phyloP scores from a whole-genome alignment of 2,888 invertebrate species.

The Furcula furcula region DNA sequence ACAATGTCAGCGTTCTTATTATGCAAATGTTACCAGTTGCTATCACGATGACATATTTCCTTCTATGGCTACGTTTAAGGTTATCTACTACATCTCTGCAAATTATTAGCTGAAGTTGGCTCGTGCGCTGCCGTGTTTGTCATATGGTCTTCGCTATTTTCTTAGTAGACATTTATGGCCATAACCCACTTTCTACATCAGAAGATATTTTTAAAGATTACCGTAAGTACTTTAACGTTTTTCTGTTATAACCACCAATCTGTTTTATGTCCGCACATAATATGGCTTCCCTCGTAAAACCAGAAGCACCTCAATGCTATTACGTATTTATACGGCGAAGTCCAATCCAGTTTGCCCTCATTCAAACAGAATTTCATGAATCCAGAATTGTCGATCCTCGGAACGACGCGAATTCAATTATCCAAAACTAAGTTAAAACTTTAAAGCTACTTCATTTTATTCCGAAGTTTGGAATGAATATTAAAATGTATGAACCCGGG shows the following conservation, averaged over 20 bases:
- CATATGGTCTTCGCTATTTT: slow-evolving; percentile 1
- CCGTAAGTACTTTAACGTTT: not conserved
- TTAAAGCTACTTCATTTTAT: slow-evolving; percentile 9
- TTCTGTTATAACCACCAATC: slow-evolving; percentile 7
- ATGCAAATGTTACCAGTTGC: slow-evolving; percentile 31
- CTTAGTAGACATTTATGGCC: slow-evolving; percentile 11
- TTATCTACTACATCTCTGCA: slow-evolving; percentile 22
- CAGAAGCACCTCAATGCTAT: slow-evolving; percentile 28
- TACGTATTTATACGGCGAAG: slow-evolving; percentile 16
- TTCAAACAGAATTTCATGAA: slow-evolving; percentile 16
- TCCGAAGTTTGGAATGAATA: slow-evolving; percentile 5
- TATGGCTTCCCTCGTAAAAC: slow-evolving; percentile 27
- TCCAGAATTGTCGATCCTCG: slow-evolving; percentile 9
- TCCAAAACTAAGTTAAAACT: slow-evolving; percentile 10
- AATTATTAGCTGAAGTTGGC: slow-evolving; percentile 15
- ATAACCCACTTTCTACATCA: slow-evolving; percentile 4
- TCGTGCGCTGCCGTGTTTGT: slow-evolving; percentile 9
- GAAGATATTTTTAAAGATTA: not conserved
- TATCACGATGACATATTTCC: slow-evolving; percentile 35
- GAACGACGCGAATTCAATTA: slow-evolving; percentile 16
- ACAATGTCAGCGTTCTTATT: slow-evolving; percentile 35
- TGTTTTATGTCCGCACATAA: slow-evolving; percentile 13
- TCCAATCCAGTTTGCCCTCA: slow-evolving; percentile 16
- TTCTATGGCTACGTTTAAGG: slow-evolving; percentile 25
- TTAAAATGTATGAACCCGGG: slow-evolving; percentile 3